Percentiles rank a stretch among this genome's conserved stretches.
Evolutionary conservation across 2,797 vertebrate species (phyloP).

Genomic region (Odontamblyopus rebecca): DNA sequence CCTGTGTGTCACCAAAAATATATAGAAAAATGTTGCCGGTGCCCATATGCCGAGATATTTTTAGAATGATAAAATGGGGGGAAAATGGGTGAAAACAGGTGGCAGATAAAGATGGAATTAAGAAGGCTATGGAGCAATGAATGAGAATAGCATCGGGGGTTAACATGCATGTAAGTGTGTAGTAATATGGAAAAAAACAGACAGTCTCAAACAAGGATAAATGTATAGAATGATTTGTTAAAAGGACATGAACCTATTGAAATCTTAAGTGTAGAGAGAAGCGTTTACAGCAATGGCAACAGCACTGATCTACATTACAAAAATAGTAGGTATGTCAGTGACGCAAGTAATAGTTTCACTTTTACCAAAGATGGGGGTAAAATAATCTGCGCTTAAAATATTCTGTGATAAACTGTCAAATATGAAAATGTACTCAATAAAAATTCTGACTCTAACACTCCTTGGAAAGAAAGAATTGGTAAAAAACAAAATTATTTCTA

Average conservation of each 20-base stretch:
- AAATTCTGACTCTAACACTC: too few relatives aligned
- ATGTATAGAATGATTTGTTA: background rate
- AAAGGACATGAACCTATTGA: background rate
- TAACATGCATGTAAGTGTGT: background rate
- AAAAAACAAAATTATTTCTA: too few relatives aligned
- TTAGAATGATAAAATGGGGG: background rate
- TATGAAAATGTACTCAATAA: background rate
- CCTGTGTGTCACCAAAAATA: constrained; percentile 45
- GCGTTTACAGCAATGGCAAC: constrained; percentile 41
- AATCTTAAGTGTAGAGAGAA: constrained; percentile 1
- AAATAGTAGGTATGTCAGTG: constrained; percentile 51
- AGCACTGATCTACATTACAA: constrained; percentile 29
- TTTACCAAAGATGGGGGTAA: constrained; percentile 4
- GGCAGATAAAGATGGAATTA: constrained; percentile 19
- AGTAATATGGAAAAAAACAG: background rate
- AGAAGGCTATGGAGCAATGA: background rate
- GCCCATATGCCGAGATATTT: constrained; percentile 33
- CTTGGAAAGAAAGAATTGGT: too few relatives aligned
- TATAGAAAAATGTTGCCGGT: constrained; percentile 59
- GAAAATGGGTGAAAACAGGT: constrained; percentile 24
- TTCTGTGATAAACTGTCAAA: background rate
- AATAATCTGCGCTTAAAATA: background rate
- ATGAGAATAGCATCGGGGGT: background rate
- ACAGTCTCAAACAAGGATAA: background rate
- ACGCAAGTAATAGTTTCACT: constrained; percentile 19